Evolutionary conservation across 1,140 invertebrate species (phyloP).

Genomic region (Drosophila gunungcola): DNA sequence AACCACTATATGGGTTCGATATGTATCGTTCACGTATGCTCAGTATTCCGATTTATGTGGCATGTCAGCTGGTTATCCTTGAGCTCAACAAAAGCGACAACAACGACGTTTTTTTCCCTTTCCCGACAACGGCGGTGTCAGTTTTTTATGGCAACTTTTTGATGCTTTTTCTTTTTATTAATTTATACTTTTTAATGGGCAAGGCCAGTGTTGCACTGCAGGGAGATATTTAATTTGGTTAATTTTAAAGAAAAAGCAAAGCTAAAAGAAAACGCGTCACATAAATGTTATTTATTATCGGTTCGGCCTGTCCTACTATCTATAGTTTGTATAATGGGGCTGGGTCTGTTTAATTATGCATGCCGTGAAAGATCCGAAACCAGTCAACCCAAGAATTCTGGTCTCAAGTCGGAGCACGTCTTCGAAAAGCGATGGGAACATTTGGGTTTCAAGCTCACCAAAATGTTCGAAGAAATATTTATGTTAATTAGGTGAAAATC

Average conservation of each 20-base stretch:
- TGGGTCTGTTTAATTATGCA: slow-evolving; percentile 69
- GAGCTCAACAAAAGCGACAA: slow-evolving; percentile 55
- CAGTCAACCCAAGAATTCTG: slow-evolving; percentile 48
- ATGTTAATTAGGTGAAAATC: slow-evolving; percentile 65
- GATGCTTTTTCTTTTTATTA: slow-evolving; percentile 45
- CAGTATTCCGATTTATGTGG: slow-evolving; percentile 81
- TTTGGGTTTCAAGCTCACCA: slow-evolving; percentile 39
- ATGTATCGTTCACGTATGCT: slow-evolving; percentile 45
- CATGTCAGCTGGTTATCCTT: slow-evolving; percentile 82
- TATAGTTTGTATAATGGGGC: slow-evolving; percentile 56
- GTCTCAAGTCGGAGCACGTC: slow-evolving; percentile 61
- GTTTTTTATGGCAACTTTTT: slow-evolving; percentile 74
- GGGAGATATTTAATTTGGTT: slow-evolving; percentile 49
- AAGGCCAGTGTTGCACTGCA: slow-evolving; percentile 73
- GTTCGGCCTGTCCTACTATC: slow-evolving; percentile 31
- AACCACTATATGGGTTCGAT: slow-evolving; percentile 44
- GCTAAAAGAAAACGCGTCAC: slow-evolving; percentile 35
- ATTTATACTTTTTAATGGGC: slow-evolving; percentile 50
- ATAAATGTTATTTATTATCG: slow-evolving; percentile 52
- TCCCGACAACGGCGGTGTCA: slow-evolving; percentile 46
- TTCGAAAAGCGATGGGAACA: slow-evolving; percentile 62
- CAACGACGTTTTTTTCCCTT: slow-evolving; percentile 44
- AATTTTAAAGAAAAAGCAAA: slow-evolving; percentile 5
- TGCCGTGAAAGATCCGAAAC: slow-evolving; percentile 47
- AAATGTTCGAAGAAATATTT: slow-evolving; percentile 66